Base-by-base conservation (phyloP, 2,113 vertebrate species). In the Apaloderma vittatum region DNA sequence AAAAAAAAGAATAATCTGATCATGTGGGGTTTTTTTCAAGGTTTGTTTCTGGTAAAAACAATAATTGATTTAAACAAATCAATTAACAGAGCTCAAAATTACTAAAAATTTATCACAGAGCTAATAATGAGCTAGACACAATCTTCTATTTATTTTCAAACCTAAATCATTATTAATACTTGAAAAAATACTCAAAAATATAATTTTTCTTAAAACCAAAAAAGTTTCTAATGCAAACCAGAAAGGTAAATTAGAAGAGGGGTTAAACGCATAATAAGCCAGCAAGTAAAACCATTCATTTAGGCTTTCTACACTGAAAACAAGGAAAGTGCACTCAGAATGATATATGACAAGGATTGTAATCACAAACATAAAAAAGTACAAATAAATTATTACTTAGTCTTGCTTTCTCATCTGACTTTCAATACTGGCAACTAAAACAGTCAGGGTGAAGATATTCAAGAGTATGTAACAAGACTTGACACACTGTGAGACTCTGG, bases 1-100 rank as follows among this genome's bases (percentile, higher is more conserved):
- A 17, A 15, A 59, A 19, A 78, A 67, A 55, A 46, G 43, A 87
- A 61, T n/a, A 74, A 90, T 37, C 32, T 59, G 37, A 61, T 46
- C 43, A 70, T 45, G 86, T 7, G 9, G 4, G 48, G 14, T 1
- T 70, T 55, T 68, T 78, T 74, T 27, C 34, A 73, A 17, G 15
- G 51, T 45, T 58, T 75, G 6, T 5, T 68, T 93, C 79, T 59
- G 11, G 32, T 72, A 88, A 79, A 74, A 92, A 20, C 37, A 90
- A 26, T 26, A 71, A 63, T 12, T 86, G 19, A 62, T 90, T 78
- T 43, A 65, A 87, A 91, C 77, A 77, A 85, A 58, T n/a, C 24
- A 89, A 94, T 73, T 94, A 93, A 68, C 3, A 59, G 74, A 90
- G 36, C 27, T 88, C 51, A 91, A 71, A 94, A 87, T 67, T 76